These are phyloP conservation scores for Drosophila barbarae DNA, from an alignment of 2,888 invertebrate species.

Conservation along the genomic window DNA sequence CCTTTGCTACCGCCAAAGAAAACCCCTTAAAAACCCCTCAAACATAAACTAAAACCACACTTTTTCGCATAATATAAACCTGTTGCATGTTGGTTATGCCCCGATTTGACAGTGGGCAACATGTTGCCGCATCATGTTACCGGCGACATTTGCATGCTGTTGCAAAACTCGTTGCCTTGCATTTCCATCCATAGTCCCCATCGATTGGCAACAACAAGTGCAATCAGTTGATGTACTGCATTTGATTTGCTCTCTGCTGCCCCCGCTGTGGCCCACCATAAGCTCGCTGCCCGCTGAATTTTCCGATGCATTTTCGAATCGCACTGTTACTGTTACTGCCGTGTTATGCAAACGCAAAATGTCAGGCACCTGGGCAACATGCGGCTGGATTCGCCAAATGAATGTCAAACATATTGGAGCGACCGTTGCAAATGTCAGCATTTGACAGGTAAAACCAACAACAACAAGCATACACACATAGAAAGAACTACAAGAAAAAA, in stretches of 20 bases:
- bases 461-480: slow-evolving; percentile 14
- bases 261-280: slow-evolving; percentile 23
- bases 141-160: slow-evolving; percentile 60
- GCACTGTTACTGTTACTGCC: slow-evolving; percentile 36
- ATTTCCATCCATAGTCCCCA: slow-evolving; percentile 28
- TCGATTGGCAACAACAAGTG: slow-evolving; percentile 62
- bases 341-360: slow-evolving; percentile 68
- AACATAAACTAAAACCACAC: not conserved
- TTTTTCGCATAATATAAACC: slow-evolving; percentile 16
- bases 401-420: slow-evolving; percentile 69
- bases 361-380: slow-evolving; percentile 72
- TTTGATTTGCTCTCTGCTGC: slow-evolving; percentile 62
- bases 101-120: slow-evolving; percentile 36
- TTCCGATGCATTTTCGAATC: slow-evolving; percentile 12
- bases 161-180: slow-evolving; percentile 27
- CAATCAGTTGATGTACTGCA: slow-evolving; percentile 68
- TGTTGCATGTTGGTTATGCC: slow-evolving; percentile 17
- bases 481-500: not conserved
- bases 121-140: slow-evolving; percentile 50
- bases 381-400: slow-evolving; percentile 59
- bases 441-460: slow-evolving; percentile 61
- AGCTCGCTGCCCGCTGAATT: slow-evolving; percentile 1
- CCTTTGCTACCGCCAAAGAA: not conserved
- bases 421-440: slow-evolving; percentile 68
- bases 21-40: not conserved